phyloP scores from a whole-genome alignment of 1,140 invertebrate genomes.

The Mactra quadrangularis region DNA sequence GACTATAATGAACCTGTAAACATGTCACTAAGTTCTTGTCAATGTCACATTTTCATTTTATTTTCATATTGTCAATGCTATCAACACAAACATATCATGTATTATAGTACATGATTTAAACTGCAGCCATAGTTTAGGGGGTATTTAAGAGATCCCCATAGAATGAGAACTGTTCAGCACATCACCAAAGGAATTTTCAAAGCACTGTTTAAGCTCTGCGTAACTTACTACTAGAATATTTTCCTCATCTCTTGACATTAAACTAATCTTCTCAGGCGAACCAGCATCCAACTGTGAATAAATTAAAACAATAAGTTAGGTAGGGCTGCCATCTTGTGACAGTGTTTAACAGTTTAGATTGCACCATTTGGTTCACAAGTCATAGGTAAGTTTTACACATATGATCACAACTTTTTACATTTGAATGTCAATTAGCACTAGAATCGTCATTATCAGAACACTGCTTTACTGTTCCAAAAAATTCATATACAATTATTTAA shows the following conservation, averaged over 20 bases:
- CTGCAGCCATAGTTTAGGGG: too few species aligned
- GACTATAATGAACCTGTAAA: too few species aligned
- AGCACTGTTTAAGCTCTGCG: conserved; percentile 96
- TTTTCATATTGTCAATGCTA: too few species aligned
- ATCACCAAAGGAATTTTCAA: conserved; percentile 96
- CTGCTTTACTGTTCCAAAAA: neutral
- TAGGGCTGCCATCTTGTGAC: neutral
- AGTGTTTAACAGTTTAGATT: neutral
- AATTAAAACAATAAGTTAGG: neutral
- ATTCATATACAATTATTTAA: too few species aligned
- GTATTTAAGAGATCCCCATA: conserved; percentile 38
- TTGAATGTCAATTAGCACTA: too few species aligned
- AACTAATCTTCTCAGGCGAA: conserved; percentile 95
- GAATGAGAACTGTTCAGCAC: conserved; percentile 84
- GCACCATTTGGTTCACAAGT: neutral
- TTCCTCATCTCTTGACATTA: conserved; percentile 97
- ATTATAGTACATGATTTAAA: too few species aligned
- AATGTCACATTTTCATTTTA: too few species aligned
- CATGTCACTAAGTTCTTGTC: too few species aligned
- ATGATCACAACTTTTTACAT: neutral
- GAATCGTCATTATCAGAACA: too few species aligned
- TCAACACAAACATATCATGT: too few species aligned
- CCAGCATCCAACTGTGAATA: conserved; percentile 89
- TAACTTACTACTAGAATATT: conserved; percentile 97
- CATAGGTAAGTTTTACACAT: neutral